Evolutionary conservation across 2,888 invertebrate species (phyloP).

Genomic region (Neoitamus cyanurus): DNA sequence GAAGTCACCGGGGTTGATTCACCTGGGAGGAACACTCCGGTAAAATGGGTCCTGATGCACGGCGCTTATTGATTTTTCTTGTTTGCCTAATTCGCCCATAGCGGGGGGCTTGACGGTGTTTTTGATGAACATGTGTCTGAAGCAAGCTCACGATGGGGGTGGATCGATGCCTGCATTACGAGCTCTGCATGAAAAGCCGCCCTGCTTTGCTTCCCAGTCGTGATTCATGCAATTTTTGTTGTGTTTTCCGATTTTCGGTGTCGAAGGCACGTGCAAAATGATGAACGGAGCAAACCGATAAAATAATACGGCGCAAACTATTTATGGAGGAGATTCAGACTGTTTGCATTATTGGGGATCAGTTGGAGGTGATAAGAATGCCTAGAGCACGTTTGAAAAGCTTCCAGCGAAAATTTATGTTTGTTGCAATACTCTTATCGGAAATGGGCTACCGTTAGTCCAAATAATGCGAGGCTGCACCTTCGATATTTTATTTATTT

Average conservation of each 20-base stretch:
- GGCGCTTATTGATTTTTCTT: slow-evolving; percentile 6
- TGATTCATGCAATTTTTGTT: background rate
- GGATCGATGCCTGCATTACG: background rate
- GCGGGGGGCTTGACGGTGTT: background rate
- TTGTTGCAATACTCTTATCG: background rate
- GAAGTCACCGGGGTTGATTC: background rate
- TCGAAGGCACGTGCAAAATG: background rate
- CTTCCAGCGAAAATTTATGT: background rate
- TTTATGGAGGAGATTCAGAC: background rate
- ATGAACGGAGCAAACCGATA: background rate
- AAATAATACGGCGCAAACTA: background rate
- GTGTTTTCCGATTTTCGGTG: background rate
- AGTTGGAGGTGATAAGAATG: background rate
- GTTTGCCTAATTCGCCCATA: background rate
- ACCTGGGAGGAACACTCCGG: slow-evolving; percentile 15
- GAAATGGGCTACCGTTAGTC: background rate
- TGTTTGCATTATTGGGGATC: background rate
- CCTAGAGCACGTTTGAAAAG: background rate
- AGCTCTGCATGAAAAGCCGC: background rate
- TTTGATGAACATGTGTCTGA: background rate
- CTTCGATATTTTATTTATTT: background rate
- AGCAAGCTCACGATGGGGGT: background rate
- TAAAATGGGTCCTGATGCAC: background rate
- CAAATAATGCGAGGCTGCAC: background rate
- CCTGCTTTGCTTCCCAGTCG: background rate